Evolutionary conservation across 2,113 vertebrate genomes (phyloP).

Genomic region (Cheilinus undulatus): DNA sequence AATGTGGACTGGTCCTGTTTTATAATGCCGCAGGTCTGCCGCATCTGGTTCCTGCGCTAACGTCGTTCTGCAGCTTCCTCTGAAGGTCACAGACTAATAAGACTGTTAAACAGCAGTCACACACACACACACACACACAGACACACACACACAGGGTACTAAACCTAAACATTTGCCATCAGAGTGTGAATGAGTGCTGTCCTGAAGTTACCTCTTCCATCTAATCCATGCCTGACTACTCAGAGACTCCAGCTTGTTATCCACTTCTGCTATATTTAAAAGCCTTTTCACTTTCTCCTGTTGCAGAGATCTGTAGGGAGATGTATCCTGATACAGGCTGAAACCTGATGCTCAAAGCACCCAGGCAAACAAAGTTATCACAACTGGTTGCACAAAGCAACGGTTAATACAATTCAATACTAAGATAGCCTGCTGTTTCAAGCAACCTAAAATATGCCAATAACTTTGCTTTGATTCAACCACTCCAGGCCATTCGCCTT

Average conservation of each 20-base stretch:
- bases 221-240: constrained; percentile 20
- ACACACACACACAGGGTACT: constrained; percentile 17
- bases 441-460: too few species aligned
- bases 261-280: constrained; percentile 57
- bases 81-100: constrained; percentile 60
- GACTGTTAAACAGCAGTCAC: constrained; percentile 49
- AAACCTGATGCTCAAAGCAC: constrained; percentile 23
- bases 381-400: constrained; percentile 6
- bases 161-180: constrained; percentile 51
- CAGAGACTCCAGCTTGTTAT: constrained; percentile 35
- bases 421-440: constrained; percentile 1
- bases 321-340: constrained; percentile 42
- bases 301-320: constrained; percentile 37
- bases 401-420: constrained; percentile 3
- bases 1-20: constrained; percentile 11
- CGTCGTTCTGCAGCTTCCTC: constrained; percentile 41
- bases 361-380: constrained; percentile 33
- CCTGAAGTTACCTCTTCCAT: constrained; percentile 53
- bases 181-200: constrained; percentile 42
- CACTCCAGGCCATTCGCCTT: too few species aligned
- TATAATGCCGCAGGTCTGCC: constrained; percentile 15
- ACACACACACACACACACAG: constrained; percentile 15
- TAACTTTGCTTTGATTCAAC: too few species aligned
- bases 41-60: constrained; percentile 33
- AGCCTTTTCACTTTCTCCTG: constrained; percentile 52